Base-by-base conservation (phyloP, 92 coral and sea anemone genomes). In the Zoanthus sociatus region DNA sequence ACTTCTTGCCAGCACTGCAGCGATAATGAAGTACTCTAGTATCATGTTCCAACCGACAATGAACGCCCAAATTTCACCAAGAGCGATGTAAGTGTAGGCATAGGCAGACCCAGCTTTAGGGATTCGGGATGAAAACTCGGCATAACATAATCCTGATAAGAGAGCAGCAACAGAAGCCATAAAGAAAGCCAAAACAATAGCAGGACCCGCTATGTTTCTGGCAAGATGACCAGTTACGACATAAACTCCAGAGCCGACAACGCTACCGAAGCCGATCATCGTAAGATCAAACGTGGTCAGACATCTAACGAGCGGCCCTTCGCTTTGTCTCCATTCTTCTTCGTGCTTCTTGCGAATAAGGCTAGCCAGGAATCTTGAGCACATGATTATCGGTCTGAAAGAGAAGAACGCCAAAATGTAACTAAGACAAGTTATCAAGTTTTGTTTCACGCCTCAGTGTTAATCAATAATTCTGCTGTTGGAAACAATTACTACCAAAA, bases 101-200 rank as follows among this genome's bases (percentile, higher is more conserved):
- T 96, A 96, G 4, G 98, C 98, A 20, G 98, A 96, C 10, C 98
- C 98, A 16, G 98, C 92, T 84, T 92, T 96, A 13, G 98, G 98
- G 71, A 96, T 90, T 42, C 98, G 95, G 48, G 94, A 91, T 58
- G 95, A 96, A 74, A 96, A 93, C 83, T 96, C 98, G 12, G 98
- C 98, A 72, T 96, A 96, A 78, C 98, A 96, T 12, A 96, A 76
- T 0, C 98, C 98, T 1, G 98, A 93, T 17, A 96, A 84, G 10
- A 94, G 42, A 8, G 98, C 92, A 8, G 98, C 94, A 8, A 93
- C 11, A 9, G 87, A 92, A 2, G 98, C 98, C 31, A 96, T 74
- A 44, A 90, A 63, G 71, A 94, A 96, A 1, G 98, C 94, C 31
- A 96, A 55, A 42, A 96, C 87, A 26, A 93, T 93, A 20, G 94